phyloP scores from a whole-genome alignment of 1,140 invertebrate genomes.

The Arion vulgaris region DNA sequence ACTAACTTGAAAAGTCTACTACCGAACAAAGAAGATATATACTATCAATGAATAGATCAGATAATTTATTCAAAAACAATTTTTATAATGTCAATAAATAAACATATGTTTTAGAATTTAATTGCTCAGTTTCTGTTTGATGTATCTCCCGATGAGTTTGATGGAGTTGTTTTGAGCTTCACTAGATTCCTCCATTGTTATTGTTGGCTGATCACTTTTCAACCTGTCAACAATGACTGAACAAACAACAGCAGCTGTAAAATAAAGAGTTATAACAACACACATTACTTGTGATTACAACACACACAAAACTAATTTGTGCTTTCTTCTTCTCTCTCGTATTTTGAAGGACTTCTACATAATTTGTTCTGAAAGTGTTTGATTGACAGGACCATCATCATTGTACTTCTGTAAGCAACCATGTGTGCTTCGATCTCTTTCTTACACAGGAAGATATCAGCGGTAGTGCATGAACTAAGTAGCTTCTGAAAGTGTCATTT shows the following conservation, averaged over 20 bases:
- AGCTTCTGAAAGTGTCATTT: neutral
- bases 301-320: neutral
- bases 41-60: too few species aligned
- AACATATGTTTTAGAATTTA: slow-evolving; percentile 39
- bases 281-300: neutral
- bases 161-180: slow-evolving; percentile 95
- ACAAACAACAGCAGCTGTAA: slow-evolving; percentile 85
- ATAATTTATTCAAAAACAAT: too few species aligned
- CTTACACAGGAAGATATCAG: too few species aligned
- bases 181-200: slow-evolving; percentile 87
- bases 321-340: too few species aligned
- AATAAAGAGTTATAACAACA: neutral
- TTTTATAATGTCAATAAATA: too few species aligned
- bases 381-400: too few species aligned
- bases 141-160: slow-evolving; percentile 88
- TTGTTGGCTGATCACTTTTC: slow-evolving; percentile 90
- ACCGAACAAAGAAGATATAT: too few species aligned
- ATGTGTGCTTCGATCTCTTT: too few species aligned
- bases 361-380: neutral
- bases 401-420: too few species aligned
- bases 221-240: slow-evolving; percentile 92
- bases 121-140: slow-evolving; percentile 79
- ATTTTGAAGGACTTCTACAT: too few species aligned
- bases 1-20: too few species aligned
- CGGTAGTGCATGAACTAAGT: too few species aligned